Conservation (phyloP, 2,113 vertebrate genomes). For the Ceyx melanurus region DNA sequence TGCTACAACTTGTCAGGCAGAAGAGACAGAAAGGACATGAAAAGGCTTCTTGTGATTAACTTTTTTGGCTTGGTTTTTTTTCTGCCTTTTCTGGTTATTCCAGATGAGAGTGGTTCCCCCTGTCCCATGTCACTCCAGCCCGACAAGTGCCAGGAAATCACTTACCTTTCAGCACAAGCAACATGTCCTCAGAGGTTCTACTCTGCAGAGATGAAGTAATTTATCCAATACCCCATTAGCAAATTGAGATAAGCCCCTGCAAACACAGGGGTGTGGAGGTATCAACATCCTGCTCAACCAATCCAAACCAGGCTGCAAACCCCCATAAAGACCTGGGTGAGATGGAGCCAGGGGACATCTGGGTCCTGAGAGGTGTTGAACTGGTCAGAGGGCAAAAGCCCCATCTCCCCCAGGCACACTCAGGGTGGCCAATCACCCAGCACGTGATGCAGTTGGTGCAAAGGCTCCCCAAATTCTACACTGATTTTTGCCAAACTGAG, state of each 20-base stretch:
- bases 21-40: neutral
- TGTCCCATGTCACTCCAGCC: neutral
- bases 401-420: neutral
- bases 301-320: neutral
- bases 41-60: neutral
- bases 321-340: neutral
- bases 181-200: rapidly evolving
- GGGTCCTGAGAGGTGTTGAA: rapidly evolving
- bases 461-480: rapidly evolving
- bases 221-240: neutral
- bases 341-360: neutral
- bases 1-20: neutral
- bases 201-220: neutral
- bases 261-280: rapidly evolving
- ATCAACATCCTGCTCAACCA: neutral
- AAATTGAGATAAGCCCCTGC: neutral
- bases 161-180: neutral
- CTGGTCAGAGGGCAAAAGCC: neutral
- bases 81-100: neutral
- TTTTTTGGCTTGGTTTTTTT: neutral
- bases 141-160: neutral
- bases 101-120: neutral
- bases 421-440: neutral
- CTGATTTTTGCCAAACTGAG: neutral
- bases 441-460: rapidly evolving